Evolutionary conservation across 2,113 vertebrate species (phyloP).

Genomic region (Menidia beryllina): DNA sequence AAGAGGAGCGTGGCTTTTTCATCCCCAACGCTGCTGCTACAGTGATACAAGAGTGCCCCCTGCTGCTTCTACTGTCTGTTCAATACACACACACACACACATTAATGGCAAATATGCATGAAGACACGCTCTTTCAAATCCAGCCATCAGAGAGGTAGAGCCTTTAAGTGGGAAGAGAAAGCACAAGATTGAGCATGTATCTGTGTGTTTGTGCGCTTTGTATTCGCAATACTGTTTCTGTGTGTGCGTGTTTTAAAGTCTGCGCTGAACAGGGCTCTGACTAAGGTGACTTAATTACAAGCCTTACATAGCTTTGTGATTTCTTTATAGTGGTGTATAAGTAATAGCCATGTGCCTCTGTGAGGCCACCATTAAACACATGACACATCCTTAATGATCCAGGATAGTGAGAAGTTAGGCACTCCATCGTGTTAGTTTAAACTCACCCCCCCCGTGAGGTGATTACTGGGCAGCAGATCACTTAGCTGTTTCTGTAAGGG

Average conservation of each 20-base stretch:
- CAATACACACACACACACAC: constrained; percentile 36
- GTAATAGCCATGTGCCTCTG: constrained; percentile 55
- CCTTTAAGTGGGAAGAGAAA: constrained; percentile 25
- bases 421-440: constrained; percentile 56
- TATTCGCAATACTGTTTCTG: neutral
- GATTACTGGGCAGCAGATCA: constrained; percentile 46
- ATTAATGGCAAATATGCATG: neutral
- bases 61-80: constrained; percentile 73
- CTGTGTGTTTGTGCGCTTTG: constrained; percentile 19
- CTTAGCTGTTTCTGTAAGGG: constrained; percentile 52
- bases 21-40: constrained; percentile 45
- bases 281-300: constrained; percentile 69
- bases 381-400: constrained; percentile 63
- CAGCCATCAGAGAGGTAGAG: constrained; percentile 23
- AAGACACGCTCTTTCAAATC: constrained; percentile 48
- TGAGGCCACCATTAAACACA: constrained; percentile 55
- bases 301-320: constrained; percentile 62
- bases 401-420: constrained; percentile 42
- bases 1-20: constrained; percentile 47
- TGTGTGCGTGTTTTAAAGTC: constrained; percentile 1
- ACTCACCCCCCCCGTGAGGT: constrained; percentile 38
- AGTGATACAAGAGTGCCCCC: constrained; percentile 94
- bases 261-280: constrained; percentile 42
- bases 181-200: constrained; percentile 32
- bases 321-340: constrained; percentile 62